These are phyloP conservation scores for Prochilodus magdalenae DNA, from an alignment of 2,113 vertebrate species.

Conservation along the genomic window DNA sequence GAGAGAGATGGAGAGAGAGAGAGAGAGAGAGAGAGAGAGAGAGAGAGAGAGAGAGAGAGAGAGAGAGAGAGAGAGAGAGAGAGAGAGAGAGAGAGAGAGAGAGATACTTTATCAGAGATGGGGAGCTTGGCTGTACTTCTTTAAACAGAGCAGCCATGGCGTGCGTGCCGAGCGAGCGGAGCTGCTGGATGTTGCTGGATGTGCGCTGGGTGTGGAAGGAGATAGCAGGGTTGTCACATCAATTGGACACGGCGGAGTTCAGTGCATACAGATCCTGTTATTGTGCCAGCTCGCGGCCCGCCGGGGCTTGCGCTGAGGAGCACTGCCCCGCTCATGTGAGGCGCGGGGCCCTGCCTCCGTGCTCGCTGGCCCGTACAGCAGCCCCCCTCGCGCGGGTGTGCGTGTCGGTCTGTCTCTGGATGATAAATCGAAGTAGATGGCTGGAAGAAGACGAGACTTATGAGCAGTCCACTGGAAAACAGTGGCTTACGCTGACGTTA, in stretches of 20 bases:
- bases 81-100: neutral
- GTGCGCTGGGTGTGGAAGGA: conserved; percentile 49
- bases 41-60: no score
- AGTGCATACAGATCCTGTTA: conserved; percentile 55
- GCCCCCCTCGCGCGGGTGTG: neutral
- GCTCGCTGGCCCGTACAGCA: conserved; percentile 21
- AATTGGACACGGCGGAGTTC: conserved; percentile 57
- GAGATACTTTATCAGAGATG: conserved; percentile 15
- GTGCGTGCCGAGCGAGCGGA: conserved; percentile 31
- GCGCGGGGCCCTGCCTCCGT: conserved; percentile 15
- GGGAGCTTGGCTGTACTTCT: conserved; percentile 31
- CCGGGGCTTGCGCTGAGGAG: neutral
- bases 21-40: no score
- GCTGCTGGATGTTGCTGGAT: conserved; percentile 50
- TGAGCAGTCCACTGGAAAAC: neutral
- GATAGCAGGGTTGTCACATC: conserved; percentile 62
- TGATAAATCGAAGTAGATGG: conserved; percentile 17
- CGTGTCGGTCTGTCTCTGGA: conserved; percentile 1
- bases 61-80: neutral
- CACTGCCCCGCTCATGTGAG: conserved; percentile 38
- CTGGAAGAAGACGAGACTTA: neutral
- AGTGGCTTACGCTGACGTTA: neutral
- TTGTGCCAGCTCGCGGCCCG: conserved; percentile 20
- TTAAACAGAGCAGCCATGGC: conserved; percentile 1
- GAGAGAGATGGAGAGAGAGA: no score